A percentile compares a stretch with the other conserved stretches of the same genome.
phyloP scores from a whole-genome alignment of 1,140 invertebrate genomes.

The Palaemon carinicauda region DNA sequence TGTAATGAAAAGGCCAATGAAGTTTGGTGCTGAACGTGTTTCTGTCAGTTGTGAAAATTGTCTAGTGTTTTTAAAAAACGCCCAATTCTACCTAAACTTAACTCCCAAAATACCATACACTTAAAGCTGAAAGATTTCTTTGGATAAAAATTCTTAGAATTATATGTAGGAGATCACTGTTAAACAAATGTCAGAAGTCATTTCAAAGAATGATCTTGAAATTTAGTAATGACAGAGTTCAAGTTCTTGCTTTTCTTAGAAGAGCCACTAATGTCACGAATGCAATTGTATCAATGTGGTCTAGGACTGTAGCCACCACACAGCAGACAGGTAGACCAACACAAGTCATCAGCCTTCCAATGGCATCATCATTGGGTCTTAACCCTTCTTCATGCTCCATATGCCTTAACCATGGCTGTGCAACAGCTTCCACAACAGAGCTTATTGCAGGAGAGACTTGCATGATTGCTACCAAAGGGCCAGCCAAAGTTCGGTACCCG shows the following conservation, averaged over 20 bases:
- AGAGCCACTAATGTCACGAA: background rate
- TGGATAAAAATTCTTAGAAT: too few species aligned
- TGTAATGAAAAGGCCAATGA: too few species aligned
- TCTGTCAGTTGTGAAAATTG: too few species aligned
- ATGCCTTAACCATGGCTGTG: conserved; percentile 49
- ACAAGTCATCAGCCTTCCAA: background rate
- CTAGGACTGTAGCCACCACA: background rate
- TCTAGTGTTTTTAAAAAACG: too few species aligned
- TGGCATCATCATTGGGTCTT: background rate
- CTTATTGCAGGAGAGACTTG: conserved; percentile 15
- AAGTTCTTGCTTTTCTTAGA: background rate
- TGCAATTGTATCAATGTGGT: background rate
- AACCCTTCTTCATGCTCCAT: conserved; percentile 52
- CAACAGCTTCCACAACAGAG: conserved; percentile 28
- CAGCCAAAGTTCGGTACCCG: conserved; percentile 27
- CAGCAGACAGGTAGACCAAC: conserved; percentile 25
- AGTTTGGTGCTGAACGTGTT: too few species aligned
- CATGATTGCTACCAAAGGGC: conserved; percentile 48
- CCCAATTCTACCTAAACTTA: too few species aligned
- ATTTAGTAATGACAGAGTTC: background rate
- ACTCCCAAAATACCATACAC: too few species aligned
- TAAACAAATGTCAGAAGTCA: background rate
- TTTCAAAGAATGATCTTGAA: background rate
- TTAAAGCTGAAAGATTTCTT: too few species aligned
- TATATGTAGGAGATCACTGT: too few species aligned